phyloP scores from a whole-genome alignment of 2,113 vertebrate genomes.

The Neoarius graeffei region DNA sequence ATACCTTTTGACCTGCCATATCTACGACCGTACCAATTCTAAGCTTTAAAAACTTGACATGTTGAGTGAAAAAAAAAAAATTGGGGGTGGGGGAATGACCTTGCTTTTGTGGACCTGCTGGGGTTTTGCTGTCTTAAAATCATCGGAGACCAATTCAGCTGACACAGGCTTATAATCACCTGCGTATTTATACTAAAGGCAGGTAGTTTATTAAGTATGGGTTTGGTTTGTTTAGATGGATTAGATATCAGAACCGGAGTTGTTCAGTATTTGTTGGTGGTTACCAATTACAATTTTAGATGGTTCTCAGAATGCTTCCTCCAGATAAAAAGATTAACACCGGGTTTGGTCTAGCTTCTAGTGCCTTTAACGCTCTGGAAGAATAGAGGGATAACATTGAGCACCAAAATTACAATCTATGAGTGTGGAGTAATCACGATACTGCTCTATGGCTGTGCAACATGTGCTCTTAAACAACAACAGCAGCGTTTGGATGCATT shows the following conservation, averaged over 20 bases:
- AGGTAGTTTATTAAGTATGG: neutral
- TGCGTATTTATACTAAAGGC: no score
- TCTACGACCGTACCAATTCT: neutral
- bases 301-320: neutral
- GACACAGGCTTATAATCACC: no score
- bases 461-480: no score
- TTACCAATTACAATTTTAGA: neutral
- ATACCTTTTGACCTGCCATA: neutral
- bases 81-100: no score
- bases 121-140: neutral
- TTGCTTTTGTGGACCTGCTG: neutral
- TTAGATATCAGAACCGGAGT: neutral
- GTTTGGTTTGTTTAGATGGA: neutral
- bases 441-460: no score
- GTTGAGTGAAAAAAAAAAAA: neutral
- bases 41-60: neutral
- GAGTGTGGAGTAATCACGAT: no score
- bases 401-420: no score
- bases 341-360: no score
- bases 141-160: neutral
- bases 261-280: neutral
- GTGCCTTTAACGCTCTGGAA: no score
- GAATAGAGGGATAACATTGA: no score
- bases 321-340: no score
- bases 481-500: no score